Conservation (phyloP, 2,797 vertebrate genomes). For the Bradypodion pumilum region DNA sequence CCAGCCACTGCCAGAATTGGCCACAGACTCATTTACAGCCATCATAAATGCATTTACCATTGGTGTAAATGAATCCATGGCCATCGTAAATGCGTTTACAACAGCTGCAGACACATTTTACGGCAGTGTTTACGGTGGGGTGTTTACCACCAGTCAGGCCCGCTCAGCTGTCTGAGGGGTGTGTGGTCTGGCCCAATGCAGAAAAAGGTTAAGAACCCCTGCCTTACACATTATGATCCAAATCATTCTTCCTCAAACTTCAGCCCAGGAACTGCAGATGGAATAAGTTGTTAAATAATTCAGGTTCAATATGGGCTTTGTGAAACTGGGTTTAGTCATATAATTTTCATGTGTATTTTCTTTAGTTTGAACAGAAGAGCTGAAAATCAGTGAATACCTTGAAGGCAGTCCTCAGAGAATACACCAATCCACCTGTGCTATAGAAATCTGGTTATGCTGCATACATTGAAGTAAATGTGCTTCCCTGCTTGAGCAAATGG, state of each 20-base stretch:
- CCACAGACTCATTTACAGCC: too few relatives aligned
- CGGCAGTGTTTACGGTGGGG: too few relatives aligned
- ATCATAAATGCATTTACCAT: too few relatives aligned
- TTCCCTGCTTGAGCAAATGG: conserved; percentile 8
- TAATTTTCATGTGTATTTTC: conserved; percentile 12
- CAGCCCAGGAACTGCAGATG: conserved; percentile 18
- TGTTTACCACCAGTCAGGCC: too few relatives aligned
- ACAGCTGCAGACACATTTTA: too few relatives aligned
- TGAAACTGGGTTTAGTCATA: conserved; percentile 21
- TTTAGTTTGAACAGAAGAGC: conserved; percentile 20
- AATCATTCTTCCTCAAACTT: neutral
- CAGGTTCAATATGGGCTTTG: conserved; percentile 1
- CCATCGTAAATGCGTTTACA: too few relatives aligned
- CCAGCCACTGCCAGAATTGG: too few relatives aligned
- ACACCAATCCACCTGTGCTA: neutral
- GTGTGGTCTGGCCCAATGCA: too few relatives aligned
- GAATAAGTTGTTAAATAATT: conserved; percentile 16
- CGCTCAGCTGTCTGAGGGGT: too few relatives aligned
- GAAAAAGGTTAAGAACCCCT: too few relatives aligned
- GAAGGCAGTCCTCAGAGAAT: conserved; percentile 26
- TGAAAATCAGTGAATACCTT: conserved; percentile 15
- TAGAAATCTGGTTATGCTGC: neutral
- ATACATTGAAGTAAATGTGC: neutral
- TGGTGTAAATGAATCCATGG: too few relatives aligned
- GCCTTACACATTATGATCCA: conserved; percentile 21